Percentiles rank a stretch among this genome's conserved stretches.
Conservation (phyloP, 2,888 invertebrate genomes). For the Gasteruption jaculator region DNA sequence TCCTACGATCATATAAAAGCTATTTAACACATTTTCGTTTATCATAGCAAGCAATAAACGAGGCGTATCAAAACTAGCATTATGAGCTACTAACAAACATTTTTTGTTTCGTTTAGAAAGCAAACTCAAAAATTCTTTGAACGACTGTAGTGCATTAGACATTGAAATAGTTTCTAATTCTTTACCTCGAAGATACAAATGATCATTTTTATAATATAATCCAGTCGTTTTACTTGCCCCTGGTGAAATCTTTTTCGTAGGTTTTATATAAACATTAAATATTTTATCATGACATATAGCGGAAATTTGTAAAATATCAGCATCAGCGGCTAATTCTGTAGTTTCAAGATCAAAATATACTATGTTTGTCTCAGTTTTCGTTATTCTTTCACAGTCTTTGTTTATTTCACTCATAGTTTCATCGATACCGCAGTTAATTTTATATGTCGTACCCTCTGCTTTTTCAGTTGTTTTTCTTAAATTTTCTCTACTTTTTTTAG, state of each 20-base stretch:
- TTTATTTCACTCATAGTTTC: constrained; percentile 7
- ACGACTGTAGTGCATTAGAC: constrained; percentile 14
- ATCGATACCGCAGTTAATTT: no score
- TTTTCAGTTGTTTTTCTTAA: no score
- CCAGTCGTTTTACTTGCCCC: constrained; percentile 12
- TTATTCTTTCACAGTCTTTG: constrained; percentile 3
- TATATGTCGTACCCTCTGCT: no score
- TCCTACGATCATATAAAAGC: no score
- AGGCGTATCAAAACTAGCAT: no score
- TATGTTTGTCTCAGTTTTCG: constrained; percentile 7
- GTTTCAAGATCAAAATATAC: constrained; percentile 21
- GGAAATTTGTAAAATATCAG: constrained; percentile 17
- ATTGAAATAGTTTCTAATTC: constrained; percentile 13
- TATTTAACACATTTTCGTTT: no score
- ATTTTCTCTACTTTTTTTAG: no score
- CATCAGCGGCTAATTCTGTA: constrained; percentile 15
- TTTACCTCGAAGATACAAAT: constrained; percentile 14
- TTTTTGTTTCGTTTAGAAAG: no score
- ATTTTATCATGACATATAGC: constrained; percentile 11
- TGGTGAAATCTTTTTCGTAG: constrained; percentile 12
- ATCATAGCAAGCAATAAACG: no score
- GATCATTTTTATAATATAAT: constrained; percentile 8
- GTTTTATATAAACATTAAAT: constrained; percentile 18
- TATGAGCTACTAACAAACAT: no score
- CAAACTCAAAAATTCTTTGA: no score